Conservation (phyloP, 1,140 invertebrate genomes). For the Pristionchus pacificus region DNA sequence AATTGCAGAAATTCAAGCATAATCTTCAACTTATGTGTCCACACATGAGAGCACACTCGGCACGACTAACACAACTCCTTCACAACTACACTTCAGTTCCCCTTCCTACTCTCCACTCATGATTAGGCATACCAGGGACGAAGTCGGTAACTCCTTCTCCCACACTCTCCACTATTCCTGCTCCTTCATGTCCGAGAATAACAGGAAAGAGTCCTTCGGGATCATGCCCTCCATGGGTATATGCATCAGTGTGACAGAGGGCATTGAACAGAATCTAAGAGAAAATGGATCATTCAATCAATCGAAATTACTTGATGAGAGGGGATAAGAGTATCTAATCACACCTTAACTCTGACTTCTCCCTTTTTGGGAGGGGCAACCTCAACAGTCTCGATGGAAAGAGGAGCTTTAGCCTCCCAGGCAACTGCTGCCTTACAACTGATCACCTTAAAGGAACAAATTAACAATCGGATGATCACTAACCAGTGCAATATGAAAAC, state of each 20-base stretch:
- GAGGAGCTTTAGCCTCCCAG: slow-evolving; percentile 66
- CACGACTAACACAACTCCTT: not conserved
- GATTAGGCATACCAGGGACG: slow-evolving; percentile 62
- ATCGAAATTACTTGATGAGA: slow-evolving; percentile 2
- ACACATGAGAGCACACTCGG: too few species aligned
- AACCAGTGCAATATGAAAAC: too few species aligned
- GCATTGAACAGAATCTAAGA: slow-evolving; percentile 78
- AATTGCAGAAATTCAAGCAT: too few species aligned
- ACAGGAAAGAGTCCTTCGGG: slow-evolving; percentile 89
- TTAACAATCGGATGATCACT: too few species aligned
- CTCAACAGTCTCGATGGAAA: slow-evolving; percentile 82
- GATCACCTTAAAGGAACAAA: slow-evolving; percentile 35
- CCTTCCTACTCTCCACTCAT: not conserved
- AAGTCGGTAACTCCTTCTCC: slow-evolving; percentile 52
- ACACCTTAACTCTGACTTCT: slow-evolving; percentile 66
- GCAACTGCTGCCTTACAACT: slow-evolving; percentile 53
- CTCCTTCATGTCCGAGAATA: slow-evolving; percentile 87
- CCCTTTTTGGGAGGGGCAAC: slow-evolving; percentile 85
- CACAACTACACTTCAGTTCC: slow-evolving; percentile 5
- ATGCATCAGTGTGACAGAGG: slow-evolving; percentile 96
- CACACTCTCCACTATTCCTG: slow-evolving; percentile 63
- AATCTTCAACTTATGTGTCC: too few species aligned
- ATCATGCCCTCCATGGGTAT: slow-evolving; percentile 84
- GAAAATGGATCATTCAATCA: slow-evolving; percentile 45
- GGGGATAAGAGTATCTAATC: not conserved